phyloP scores from a whole-genome alignment of 2,113 vertebrate species.

The Sterna hirundo region DNA sequence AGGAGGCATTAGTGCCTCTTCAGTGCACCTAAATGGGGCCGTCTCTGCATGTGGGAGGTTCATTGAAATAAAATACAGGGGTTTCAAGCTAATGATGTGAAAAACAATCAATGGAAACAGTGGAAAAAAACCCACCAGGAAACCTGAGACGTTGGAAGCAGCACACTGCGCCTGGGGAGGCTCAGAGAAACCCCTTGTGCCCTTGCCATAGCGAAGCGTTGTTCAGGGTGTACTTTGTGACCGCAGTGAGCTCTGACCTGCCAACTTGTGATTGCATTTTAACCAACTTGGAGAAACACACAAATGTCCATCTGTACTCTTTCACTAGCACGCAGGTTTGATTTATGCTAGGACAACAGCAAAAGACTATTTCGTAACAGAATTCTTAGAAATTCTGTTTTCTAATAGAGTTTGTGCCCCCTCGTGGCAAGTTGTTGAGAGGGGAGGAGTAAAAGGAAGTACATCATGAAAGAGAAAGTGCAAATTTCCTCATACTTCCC shows the following conservation, averaged over 20 bases:
- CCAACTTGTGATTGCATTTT: not conserved
- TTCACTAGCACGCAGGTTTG: not conserved
- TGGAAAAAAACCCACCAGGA: not conserved
- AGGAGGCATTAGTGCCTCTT: not conserved
- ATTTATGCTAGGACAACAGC: not conserved
- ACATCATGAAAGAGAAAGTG: not conserved
- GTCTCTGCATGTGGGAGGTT: not conserved
- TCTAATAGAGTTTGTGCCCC: not conserved
- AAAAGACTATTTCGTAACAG: not conserved
- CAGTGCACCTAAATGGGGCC: not conserved
- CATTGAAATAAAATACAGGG: not conserved
- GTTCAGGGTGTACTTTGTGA: not conserved
- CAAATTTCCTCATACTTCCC: not conserved
- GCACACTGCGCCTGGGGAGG: not conserved
- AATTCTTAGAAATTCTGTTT: not conserved
- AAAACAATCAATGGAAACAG: not conserved
- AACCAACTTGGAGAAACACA: not conserved
- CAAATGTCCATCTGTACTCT: too few species aligned
- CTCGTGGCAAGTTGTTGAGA: not conserved
- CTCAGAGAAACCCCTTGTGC: not conserved
- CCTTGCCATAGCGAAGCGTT: rapidly evolving
- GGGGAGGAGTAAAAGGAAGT: not conserved
- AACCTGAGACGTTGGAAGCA: not conserved
- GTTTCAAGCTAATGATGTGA: not conserved
- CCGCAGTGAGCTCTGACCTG: rapidly evolving